These are phyloP conservation scores for Heteromurus nitidus DNA, from an alignment of 2,888 invertebrate species.

Conservation along the genomic window DNA sequence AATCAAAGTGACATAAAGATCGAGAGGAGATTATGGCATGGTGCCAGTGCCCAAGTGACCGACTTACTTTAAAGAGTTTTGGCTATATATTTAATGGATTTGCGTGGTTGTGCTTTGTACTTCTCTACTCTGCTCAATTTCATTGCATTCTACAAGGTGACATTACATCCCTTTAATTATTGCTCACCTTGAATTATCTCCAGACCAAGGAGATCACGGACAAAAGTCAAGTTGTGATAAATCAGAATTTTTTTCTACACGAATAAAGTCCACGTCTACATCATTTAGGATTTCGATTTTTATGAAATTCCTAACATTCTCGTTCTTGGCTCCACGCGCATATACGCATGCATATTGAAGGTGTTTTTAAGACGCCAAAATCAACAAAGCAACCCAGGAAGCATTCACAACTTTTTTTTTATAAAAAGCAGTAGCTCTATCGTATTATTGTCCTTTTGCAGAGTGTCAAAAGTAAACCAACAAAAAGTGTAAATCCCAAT, in stretches of 20 bases:
- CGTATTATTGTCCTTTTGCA: conserved; percentile 4
- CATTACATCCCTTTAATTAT: conserved; percentile 3
- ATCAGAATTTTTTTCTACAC: background rate
- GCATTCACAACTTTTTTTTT: background rate
- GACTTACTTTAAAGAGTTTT: conserved; percentile 36
- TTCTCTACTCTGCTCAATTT: no score
- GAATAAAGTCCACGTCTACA: no score
- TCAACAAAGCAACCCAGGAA: background rate
- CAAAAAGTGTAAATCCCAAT: background rate
- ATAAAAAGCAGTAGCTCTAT: background rate
- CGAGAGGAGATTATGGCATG: conserved; percentile 18
- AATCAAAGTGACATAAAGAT: conserved; percentile 36
- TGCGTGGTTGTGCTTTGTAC: conserved; percentile 16
- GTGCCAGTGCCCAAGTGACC: conserved; percentile 51
- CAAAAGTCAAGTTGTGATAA: no score
- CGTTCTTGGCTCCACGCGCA: background rate
- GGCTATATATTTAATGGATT: conserved; percentile 33
- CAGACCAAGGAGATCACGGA: conserved; percentile 7
- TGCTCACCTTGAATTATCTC: conserved; percentile 47
- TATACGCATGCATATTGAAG: background rate
- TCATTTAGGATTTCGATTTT: background rate
- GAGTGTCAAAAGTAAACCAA: background rate
- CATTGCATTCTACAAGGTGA: no score
- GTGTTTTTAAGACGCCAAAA: background rate
- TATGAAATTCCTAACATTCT: background rate